Evolutionary conservation across 2,888 invertebrate genomes (phyloP).

Genomic region (Noctua janthina): DNA sequence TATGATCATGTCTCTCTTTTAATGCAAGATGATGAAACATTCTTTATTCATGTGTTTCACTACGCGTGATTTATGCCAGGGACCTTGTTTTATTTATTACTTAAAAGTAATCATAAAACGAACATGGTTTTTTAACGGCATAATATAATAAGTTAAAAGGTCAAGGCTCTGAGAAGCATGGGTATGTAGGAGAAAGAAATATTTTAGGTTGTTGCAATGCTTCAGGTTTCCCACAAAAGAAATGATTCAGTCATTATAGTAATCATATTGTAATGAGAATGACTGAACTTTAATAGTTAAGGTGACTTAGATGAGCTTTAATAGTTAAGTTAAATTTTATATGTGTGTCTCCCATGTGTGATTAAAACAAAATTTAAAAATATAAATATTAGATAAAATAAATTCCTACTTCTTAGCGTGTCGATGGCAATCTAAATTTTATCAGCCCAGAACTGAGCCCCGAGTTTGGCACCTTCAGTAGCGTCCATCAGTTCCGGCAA

Average conservation of each 20-base stretch:
- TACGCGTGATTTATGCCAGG: conserved; percentile 3
- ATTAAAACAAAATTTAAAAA: not conserved
- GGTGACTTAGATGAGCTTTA: not conserved
- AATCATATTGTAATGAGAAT: not conserved
- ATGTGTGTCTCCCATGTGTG: not conserved
- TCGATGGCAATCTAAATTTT: not conserved
- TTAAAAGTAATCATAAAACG: conserved; percentile 11
- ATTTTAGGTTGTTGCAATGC: not conserved
- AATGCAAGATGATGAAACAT: conserved; percentile 36
- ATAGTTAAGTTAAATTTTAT: not conserved
- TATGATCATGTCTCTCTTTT: conserved; percentile 47
- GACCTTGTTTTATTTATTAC: not conserved
- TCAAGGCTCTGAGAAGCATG: conserved; percentile 9
- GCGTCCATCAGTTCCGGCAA: not conserved
- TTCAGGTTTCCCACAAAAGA: not conserved
- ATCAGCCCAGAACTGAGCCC: not conserved
- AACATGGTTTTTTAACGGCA: not conserved
- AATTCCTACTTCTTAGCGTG: not conserved
- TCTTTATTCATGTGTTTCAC: conserved; percentile 17
- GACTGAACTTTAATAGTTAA: too few species aligned
- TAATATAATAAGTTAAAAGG: conserved; percentile 1
- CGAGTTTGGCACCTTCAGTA: not conserved
- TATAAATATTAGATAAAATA: not conserved
- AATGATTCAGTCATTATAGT: conserved; percentile 4
- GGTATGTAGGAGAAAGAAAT: not conserved